Evolutionary conservation across 53 echinoderm and acorn worm species (phyloP).

Genomic region (Glandiceps talaboti): DNA sequence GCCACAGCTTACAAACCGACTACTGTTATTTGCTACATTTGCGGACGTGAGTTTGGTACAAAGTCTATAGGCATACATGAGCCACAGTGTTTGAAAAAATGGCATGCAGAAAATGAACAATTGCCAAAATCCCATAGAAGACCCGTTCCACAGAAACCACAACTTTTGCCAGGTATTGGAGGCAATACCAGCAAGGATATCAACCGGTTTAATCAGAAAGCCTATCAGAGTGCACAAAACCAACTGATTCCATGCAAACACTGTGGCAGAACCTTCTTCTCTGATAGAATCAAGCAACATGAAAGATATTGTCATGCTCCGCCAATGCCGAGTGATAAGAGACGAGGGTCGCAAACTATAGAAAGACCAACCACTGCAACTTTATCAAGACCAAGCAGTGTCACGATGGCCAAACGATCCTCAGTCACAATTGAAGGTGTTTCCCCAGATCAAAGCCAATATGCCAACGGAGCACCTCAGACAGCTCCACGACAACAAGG

Average conservation of each 20-base stretch:
- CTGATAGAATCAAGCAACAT: constrained; percentile 46
- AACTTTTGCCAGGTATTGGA: constrained; percentile 22
- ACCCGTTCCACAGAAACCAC: constrained; percentile 19
- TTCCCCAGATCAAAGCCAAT: background rate
- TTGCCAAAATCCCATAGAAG: constrained; percentile 12
- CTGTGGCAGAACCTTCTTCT: constrained; percentile 58
- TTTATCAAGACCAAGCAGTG: constrained; percentile 66
- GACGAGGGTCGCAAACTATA: too few species aligned
- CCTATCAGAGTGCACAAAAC: constrained; percentile 9
- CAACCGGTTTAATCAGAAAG: background rate
- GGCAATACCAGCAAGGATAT: constrained; percentile 4
- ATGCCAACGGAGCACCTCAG: background rate
- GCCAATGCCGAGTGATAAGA: constrained; percentile 3
- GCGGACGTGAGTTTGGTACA: constrained; percentile 37
- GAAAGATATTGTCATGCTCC: constrained; percentile 19
- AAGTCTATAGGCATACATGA: constrained; percentile 35
- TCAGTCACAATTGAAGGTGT: constrained; percentile 42
- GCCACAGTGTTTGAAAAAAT: constrained; percentile 31
- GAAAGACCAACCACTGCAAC: constrained; percentile 63
- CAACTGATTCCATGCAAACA: constrained; percentile 52
- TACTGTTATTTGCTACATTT: constrained; percentile 32
- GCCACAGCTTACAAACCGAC: background rate
- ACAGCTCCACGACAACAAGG: background rate
- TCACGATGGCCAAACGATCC: constrained; percentile 44
- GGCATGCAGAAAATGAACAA: constrained; percentile 25